phyloP scores from a whole-genome alignment of 2,888 invertebrate species.

The Microlaimidae sp. region DNA sequence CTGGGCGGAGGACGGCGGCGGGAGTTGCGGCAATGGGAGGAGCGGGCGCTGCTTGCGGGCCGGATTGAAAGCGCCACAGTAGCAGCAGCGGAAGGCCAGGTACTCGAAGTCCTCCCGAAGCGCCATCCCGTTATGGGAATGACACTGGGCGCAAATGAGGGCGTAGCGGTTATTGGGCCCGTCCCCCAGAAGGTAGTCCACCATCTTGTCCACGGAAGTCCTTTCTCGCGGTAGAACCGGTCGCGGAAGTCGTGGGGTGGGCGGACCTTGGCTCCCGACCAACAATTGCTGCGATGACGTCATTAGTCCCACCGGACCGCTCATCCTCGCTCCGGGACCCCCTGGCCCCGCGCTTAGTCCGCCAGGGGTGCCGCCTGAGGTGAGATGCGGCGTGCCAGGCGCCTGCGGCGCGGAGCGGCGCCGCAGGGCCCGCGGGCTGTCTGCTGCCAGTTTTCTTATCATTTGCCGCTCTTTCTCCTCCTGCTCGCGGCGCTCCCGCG shows the following conservation, averaged over 20 bases:
- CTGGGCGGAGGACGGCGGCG: too few species aligned
- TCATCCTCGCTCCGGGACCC: not conserved
- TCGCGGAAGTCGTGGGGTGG: conserved; percentile 42
- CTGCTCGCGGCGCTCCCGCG: not conserved
- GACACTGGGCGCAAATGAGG: conserved; percentile 73
- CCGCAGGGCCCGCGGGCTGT: too few species aligned
- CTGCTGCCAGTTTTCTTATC: conserved; percentile 2
- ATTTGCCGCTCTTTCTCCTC: conserved; percentile 3
- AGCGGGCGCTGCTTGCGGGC: conserved; percentile 8
- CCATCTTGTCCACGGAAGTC: conserved; percentile 63
- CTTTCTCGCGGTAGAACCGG: conserved; percentile 57
- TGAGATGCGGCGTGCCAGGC: not conserved
- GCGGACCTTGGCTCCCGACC: too few species aligned
- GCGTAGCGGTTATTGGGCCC: conserved; percentile 87
- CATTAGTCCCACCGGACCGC: conserved; percentile 4
- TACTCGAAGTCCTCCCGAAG: conserved; percentile 54
- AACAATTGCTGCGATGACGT: not conserved
- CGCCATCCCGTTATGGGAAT: conserved; percentile 78
- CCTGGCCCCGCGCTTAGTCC: not conserved
- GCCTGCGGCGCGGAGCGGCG: too few species aligned
- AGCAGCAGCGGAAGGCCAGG: conserved; percentile 69
- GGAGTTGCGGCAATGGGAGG: not conserved
- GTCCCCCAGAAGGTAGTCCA: conserved; percentile 85
- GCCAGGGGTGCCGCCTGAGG: not conserved
- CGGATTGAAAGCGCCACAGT: conserved; percentile 60